Percentiles rank a stretch among this genome's conserved stretches.
Evolutionary conservation across 2,113 vertebrate genomes (phyloP).

Genomic region (Agapornis roseicollis): DNA sequence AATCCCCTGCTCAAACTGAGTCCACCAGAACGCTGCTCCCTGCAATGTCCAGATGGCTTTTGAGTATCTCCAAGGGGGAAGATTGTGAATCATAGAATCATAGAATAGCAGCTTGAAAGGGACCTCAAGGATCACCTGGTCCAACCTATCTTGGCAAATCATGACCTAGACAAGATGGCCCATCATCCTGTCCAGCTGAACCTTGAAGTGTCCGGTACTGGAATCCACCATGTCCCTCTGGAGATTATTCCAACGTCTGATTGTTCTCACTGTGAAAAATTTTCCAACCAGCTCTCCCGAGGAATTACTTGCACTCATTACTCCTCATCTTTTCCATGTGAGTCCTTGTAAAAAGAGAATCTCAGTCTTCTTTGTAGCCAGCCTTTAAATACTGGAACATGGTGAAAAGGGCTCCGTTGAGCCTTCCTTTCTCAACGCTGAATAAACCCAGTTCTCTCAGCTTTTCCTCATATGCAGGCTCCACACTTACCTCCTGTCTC

Average conservation of each 20-base stretch:
- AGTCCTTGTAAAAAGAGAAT: not conserved
- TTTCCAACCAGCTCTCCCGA: not conserved
- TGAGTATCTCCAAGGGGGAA: not conserved
- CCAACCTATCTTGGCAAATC: not conserved
- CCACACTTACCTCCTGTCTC: not conserved
- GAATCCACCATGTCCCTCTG: not conserved
- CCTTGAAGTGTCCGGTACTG: not conserved
- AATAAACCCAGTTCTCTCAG: not conserved
- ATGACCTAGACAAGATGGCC: not conserved
- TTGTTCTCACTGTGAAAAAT: not conserved
- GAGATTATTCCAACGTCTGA: not conserved
- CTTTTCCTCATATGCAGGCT: not conserved
- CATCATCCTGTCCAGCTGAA: not conserved
- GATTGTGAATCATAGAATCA: not conserved
- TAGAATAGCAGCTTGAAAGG: not conserved
- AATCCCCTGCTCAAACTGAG: not conserved
- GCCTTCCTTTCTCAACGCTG: not conserved
- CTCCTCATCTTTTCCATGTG: not conserved
- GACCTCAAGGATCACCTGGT: not conserved
- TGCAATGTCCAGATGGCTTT: not conserved
- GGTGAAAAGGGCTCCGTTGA: not conserved
- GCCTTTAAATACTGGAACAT: not conserved
- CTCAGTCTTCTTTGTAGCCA: not conserved
- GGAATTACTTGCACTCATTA: not conserved
- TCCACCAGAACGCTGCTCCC: not conserved